A percentile compares a stretch with the other conserved stretches of the same genome.
Conservation (phyloP, 2,888 invertebrate species). For the Mesorhabditis spiculigera region DNA sequence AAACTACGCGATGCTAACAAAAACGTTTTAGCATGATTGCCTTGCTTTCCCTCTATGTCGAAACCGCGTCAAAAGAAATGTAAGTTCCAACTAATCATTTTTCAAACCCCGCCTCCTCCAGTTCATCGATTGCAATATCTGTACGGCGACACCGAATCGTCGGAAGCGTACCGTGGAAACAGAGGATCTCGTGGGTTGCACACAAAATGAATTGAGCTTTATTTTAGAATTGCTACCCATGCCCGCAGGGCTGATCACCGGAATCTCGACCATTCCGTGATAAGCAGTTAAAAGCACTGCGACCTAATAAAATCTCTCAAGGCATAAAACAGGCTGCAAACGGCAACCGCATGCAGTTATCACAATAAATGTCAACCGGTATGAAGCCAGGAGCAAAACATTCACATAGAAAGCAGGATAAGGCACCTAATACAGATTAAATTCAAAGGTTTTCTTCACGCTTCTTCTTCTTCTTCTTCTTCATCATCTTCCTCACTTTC, state of each 20-base stretch:
- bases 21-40: constrained; percentile 37
- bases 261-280: not conserved
- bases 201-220: not conserved
- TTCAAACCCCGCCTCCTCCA: constrained; percentile 9
- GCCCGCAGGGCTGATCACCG: constrained; percentile 20
- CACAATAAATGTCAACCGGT: no score
- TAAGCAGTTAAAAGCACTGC: no score
- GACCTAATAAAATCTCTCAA: no score
- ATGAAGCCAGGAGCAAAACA: no score
- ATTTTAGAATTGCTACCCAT: constrained; percentile 47
- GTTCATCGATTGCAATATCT: constrained; percentile 45
- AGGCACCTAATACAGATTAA: no score
- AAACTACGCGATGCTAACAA: constrained; percentile 5
- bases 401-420: no score
- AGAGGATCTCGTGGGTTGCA: constrained; percentile 18
- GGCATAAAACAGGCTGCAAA: no score
- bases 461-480: no score
- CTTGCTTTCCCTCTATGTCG: constrained; percentile 49
- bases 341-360: no score
- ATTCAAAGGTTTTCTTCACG: no score
- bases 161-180: constrained; percentile 39
- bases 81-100: constrained; percentile 23
- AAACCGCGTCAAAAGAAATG: constrained; percentile 41
- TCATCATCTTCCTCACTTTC: no score
- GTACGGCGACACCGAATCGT: constrained; percentile 31